These are phyloP conservation scores for Lepas anatifera DNA, from an alignment of 2,888 invertebrate genomes.

Conservation along the genomic window DNA sequence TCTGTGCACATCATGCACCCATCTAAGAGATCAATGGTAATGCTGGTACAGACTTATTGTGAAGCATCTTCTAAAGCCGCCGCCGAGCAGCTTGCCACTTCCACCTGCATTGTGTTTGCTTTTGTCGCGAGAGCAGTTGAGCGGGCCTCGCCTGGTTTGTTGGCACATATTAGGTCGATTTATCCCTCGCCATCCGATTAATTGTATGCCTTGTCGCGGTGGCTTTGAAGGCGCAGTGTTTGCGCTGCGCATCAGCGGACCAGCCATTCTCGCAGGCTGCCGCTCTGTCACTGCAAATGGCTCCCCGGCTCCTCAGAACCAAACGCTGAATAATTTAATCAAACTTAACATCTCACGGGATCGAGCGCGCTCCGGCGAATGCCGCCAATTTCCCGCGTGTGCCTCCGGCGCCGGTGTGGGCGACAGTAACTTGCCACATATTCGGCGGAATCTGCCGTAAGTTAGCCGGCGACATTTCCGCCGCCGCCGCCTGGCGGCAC, in stretches of 20 bases:
- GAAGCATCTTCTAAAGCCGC: no score
- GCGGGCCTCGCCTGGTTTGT: no score
- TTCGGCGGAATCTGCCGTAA: neutral
- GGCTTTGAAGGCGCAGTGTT: neutral
- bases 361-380: neutral
- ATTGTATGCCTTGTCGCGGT: neutral
- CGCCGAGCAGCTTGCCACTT: no score
- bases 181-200: neutral
- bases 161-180: no score
- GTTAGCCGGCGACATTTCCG: neutral
- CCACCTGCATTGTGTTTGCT: no score
- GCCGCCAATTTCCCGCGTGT: neutral
- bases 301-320: neutral
- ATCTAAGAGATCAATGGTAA: no score
- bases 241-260: neutral
- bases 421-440: neutral
- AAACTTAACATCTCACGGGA: neutral
- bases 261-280: no score
- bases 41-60: no score
- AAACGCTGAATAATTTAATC: neutral
- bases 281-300: neutral
- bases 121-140: no score
- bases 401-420: neutral
- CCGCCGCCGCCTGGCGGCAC: neutral
- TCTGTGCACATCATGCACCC: no score